A percentile compares a stretch with the other conserved stretches of the same genome.
phyloP scores from a whole-genome alignment of 2,797 vertebrate species.

The Siniperca obscura region DNA sequence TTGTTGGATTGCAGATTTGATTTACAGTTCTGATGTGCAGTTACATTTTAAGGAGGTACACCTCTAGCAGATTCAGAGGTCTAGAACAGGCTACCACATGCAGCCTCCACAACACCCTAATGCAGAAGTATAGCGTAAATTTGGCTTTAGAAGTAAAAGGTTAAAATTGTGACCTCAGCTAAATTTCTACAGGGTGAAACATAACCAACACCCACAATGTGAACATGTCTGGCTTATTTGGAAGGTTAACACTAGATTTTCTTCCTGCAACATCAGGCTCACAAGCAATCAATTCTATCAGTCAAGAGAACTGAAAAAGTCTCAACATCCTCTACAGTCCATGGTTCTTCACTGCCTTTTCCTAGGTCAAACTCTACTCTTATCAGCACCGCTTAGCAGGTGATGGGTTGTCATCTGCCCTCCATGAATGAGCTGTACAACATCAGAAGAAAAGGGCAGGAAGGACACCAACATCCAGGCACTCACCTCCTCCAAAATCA shows the following conservation, averaged over 20 bases:
- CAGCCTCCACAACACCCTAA: neutral
- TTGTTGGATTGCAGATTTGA: conserved; percentile 1
- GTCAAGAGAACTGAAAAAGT: neutral
- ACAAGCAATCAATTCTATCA: neutral
- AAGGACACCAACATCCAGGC: conserved; percentile 28
- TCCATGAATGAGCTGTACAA: conserved; percentile 53
- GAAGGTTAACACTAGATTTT: neutral
- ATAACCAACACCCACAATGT: neutral
- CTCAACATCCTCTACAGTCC: neutral
- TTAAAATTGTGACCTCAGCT: neutral
- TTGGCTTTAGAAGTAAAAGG: neutral
- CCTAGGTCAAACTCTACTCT: conserved; percentile 13
- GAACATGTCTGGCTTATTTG: neutral
- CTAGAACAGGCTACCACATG: neutral
- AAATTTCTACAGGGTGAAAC: neutral
- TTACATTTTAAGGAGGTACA: neutral
- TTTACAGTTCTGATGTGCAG: neutral
- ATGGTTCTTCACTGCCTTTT: conserved; percentile 4
- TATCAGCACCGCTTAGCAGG: conserved; percentile 27
- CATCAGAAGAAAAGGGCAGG: conserved; percentile 57
- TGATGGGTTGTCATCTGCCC: conserved; percentile 43
- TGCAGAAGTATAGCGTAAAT: too few relatives aligned
- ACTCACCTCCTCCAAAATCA: conserved; percentile 47
- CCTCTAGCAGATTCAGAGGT: neutral
- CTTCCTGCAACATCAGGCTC: neutral